Base-by-base conservation (phyloP, 2,113 vertebrate species). In the Promerops cafer region DNA sequence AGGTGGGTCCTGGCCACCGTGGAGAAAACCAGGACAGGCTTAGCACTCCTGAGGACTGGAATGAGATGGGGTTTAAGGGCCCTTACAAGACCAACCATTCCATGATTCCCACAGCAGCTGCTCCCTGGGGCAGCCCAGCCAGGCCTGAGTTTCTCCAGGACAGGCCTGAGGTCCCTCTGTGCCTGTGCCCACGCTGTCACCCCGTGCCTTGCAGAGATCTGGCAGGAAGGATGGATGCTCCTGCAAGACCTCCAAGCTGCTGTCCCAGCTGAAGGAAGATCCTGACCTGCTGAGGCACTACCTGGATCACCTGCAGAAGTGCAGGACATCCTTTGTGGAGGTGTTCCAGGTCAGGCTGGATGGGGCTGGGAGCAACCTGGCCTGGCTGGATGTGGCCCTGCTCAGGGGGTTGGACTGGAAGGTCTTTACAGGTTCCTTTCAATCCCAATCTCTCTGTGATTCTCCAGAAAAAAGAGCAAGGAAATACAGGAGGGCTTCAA, bases 191-290 rank as follows among this genome's bases (percentile, higher is more conserved):
- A 22, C 0, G 3, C 16, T 40, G 82, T 11, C 65, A 40, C 75
- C 31, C 52, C 30, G 77, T 59, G 44, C 53, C 9, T 31, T 35
- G 0, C 87, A 89, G 86, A 21, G 14, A 15, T 2, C 7, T 6
- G 8, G 13, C 26, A 37, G 42, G 23, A 40, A 14, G 44, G 10
- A 27, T 1, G 11, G n/a, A 7, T 83, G 61, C 10, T 52, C 24
- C 87, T 90, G 87, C n/a, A 90, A 35, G 70, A 40, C 70, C n/a
- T 23, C 79, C 79, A 23, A 22, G 87, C 70, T 90, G 63, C 56
- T 76, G 11, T 45, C 30, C 35, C 18, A 5, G 54, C 78, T 90
- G 47, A 76, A 47, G 79, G 79, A 69, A 40, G 45, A 83, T 0
- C 87, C 79, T 0, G 40, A 47, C 6, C 2, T 83, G n/a, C 64